Conservation (phyloP, 2,888 invertebrate species). For the Amitus sp. region DNA sequence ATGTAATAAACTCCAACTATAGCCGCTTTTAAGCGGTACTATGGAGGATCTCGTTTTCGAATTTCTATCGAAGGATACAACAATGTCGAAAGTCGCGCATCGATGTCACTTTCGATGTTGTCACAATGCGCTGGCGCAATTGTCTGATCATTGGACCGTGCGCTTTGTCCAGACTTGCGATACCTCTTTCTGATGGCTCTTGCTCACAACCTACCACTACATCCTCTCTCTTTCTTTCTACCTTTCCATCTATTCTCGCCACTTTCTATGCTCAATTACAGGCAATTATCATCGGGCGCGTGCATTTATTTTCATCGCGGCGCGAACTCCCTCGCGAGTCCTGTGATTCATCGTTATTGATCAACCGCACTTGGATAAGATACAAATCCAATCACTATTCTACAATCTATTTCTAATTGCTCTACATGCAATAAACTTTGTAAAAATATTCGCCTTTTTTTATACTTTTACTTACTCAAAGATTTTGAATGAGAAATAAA, state of each 20-base stretch:
- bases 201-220: background rate
- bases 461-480: too few species aligned
- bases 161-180: slow-evolving; percentile 12
- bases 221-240: slow-evolving; percentile 10
- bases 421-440: too few species aligned
- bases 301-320: slow-evolving; percentile 35
- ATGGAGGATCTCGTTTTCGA: too few species aligned
- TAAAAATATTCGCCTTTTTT: too few species aligned
- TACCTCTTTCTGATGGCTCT: slow-evolving; percentile 9
- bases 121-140: slow-evolving; percentile 8
- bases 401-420: too few species aligned
- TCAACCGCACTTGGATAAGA: slow-evolving; percentile 24
- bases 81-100: background rate
- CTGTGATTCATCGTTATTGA: slow-evolving; percentile 33
- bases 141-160: slow-evolving; percentile 16
- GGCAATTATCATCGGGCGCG: slow-evolving; percentile 36
- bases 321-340: slow-evolving; percentile 17
- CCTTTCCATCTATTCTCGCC: slow-evolving; percentile 21
- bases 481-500: too few species aligned
- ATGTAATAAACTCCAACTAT: too few species aligned
- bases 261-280: slow-evolving; percentile 40
- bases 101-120: slow-evolving; percentile 15
- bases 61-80: too few species aligned
- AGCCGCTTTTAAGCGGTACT: too few species aligned
- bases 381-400: too few species aligned